These are phyloP conservation scores for Orgyia antiqua DNA, from an alignment of 2,888 invertebrate species.

Conservation along the genomic window DNA sequence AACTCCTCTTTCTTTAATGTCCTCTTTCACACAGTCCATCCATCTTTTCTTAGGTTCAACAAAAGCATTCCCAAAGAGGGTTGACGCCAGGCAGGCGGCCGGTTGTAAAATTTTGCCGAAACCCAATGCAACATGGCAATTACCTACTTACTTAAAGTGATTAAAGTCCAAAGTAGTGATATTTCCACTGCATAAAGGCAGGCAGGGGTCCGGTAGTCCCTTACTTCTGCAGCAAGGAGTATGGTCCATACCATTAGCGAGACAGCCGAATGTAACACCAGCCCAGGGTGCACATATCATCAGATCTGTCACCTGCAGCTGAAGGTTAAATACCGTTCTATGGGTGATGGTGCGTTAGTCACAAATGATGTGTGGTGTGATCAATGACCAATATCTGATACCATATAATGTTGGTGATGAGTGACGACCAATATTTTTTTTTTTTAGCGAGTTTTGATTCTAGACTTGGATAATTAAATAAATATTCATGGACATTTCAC, in stretches of 20 bases:
- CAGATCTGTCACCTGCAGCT: constrained; percentile 86
- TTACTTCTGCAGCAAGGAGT: constrained; percentile 87
- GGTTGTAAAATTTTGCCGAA: too few species aligned
- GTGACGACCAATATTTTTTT: constrained; percentile 4
- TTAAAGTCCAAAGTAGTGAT: constrained; percentile 87
- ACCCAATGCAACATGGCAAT: too few species aligned
- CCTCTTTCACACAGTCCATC: too few species aligned
- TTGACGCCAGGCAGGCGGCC: too few species aligned
- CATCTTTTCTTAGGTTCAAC: too few species aligned
- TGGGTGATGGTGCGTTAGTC: constrained; percentile 62
- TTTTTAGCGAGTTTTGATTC: constrained; percentile 2
- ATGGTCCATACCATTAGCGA: constrained; percentile 89
- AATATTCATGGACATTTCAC: too few species aligned
- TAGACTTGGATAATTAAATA: too few species aligned
- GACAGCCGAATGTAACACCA: constrained; percentile 86
- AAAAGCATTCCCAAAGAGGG: too few species aligned
- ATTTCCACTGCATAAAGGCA: constrained; percentile 88
- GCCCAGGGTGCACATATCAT: constrained; percentile 96
- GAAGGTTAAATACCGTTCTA: constrained; percentile 45
- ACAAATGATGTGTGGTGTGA: constrained; percentile 35
- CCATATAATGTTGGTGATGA: too few species aligned
- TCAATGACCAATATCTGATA: too few species aligned
- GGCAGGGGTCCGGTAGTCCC: constrained; percentile 86
- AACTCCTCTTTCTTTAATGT: too few species aligned
- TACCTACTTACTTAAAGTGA: constrained; percentile 88